Conservation (phyloP, 2,113 vertebrate genomes). For the Leptodactylus fuscus region DNA sequence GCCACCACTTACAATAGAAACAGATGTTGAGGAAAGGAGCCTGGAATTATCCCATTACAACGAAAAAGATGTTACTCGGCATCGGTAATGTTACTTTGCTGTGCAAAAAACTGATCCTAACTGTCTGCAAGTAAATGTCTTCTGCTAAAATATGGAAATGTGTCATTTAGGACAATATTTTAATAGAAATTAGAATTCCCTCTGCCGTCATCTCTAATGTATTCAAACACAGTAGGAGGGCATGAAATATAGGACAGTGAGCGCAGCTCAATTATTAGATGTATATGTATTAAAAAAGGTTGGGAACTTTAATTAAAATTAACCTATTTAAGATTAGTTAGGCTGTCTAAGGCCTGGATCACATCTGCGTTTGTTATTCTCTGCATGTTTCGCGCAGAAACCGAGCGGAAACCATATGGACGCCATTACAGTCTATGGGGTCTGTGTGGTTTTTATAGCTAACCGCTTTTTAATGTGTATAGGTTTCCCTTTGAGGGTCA, state of each 20-base stretch:
- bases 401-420: too few species aligned
- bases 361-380: too few species aligned
- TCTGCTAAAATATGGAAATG: slow-evolving; percentile 29
- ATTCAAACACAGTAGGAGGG: slow-evolving; percentile 11
- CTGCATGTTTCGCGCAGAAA: too few species aligned
- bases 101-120: not conserved
- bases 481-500: too few species aligned
- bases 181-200: slow-evolving; percentile 19
- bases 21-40: slow-evolving; percentile 15
- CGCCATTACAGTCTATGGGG: too few species aligned
- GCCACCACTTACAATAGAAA: slow-evolving; percentile 3
- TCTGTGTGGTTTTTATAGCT: too few species aligned
- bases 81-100: slow-evolving; percentile 20
- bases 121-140: slow-evolving; percentile 6
- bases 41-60: slow-evolving; percentile 30
- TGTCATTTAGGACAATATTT: slow-evolving; percentile 35
- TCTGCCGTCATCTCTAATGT: slow-evolving; percentile 20
- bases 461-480: too few species aligned
- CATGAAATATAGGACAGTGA: not conserved
- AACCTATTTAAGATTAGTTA: not conserved
- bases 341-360: too few species aligned
- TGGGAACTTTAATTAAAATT: not conserved
- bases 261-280: not conserved
- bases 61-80: not conserved
- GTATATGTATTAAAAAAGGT: not conserved